phyloP scores from a whole-genome alignment of 2,113 vertebrate genomes.

The Erythrocercus mccallii region DNA sequence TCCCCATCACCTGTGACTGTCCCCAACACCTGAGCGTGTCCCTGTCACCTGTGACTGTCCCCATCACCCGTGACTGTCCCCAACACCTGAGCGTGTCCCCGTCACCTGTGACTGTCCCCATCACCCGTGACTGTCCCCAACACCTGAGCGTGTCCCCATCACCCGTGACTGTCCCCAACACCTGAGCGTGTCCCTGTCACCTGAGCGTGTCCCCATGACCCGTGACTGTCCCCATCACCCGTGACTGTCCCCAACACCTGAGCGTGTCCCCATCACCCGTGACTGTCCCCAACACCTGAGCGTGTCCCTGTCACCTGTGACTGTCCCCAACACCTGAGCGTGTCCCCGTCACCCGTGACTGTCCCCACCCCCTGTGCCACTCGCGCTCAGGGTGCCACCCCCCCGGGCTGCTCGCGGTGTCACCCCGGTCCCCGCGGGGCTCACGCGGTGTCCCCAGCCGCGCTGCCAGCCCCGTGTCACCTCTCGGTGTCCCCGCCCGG shows the following conservation, averaged over 20 bases:
- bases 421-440: background rate
- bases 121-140: too few species aligned
- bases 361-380: too few species aligned
- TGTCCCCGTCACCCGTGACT: background rate
- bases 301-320: too few species aligned
- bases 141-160: too few species aligned
- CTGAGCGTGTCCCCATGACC: background rate
- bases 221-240: background rate
- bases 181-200: background rate
- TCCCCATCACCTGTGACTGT: too few species aligned
- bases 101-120: background rate
- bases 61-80: background rate
- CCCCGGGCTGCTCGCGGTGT: background rate
- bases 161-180: background rate
- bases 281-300: background rate
- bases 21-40: too few species aligned
- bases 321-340: too few species aligned
- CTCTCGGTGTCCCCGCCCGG: background rate
- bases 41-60: background rate
- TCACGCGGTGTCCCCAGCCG: background rate
- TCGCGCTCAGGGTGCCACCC: background rate
- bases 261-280: too few species aligned
- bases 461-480: background rate
- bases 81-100: background rate
- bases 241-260: too few species aligned